Evolutionary conservation across 1,140 invertebrate genomes (phyloP).

Genomic region (Eciton burchellii): DNA sequence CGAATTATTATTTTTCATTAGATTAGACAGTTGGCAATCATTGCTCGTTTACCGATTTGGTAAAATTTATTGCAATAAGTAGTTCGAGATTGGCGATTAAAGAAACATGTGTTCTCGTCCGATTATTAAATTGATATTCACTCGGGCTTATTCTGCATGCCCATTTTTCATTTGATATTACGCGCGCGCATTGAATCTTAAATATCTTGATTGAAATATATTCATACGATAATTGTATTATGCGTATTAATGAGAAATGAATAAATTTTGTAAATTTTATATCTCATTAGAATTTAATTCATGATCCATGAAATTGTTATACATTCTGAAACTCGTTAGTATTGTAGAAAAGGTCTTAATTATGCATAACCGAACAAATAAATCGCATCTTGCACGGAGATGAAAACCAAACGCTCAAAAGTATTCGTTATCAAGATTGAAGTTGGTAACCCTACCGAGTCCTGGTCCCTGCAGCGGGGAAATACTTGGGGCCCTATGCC

Average conservation of each 20-base stretch:
- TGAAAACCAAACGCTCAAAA: not conserved
- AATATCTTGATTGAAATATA: conserved; percentile 15
- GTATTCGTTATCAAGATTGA: not conserved
- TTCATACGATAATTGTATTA: not conserved
- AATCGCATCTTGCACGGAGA: not conserved
- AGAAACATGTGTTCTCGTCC: not conserved
- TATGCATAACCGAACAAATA: not conserved
- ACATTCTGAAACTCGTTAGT: not conserved
- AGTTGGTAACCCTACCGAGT: conserved; percentile 29
- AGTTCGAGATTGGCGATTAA: too few species aligned
- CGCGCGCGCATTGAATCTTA: conserved; percentile 1
- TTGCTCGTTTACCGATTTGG: not conserved
- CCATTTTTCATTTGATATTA: not conserved
- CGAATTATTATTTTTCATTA: too few species aligned
- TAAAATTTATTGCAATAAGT: not conserved
- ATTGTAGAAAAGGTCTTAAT: not conserved
- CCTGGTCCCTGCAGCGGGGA: conserved; percentile 3
- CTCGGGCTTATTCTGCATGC: not conserved
- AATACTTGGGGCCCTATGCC: conserved; percentile 3
- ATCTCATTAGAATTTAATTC: not conserved
- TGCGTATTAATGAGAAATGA: not conserved
- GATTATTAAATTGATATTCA: not conserved
- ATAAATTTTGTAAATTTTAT: not conserved
- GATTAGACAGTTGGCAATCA: not conserved
- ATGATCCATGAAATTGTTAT: not conserved